Conservation (phyloP, 2,797 vertebrate genomes). For the Chelon labrosus region DNA sequence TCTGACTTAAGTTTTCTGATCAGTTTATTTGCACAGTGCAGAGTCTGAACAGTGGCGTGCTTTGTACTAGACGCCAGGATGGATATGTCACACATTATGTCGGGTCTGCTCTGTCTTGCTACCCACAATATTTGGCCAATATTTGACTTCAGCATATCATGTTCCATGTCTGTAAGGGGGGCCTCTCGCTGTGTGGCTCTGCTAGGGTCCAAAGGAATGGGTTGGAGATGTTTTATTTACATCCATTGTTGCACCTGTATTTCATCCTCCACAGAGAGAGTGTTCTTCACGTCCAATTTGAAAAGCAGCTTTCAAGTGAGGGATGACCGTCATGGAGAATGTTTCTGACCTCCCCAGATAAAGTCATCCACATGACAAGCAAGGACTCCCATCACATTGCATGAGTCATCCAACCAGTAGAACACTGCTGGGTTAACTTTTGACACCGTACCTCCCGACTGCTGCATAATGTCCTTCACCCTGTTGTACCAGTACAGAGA, state of each 20-base stretch:
- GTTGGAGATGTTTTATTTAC: background rate
- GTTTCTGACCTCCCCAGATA: background rate
- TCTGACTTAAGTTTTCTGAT: background rate
- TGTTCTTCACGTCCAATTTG: background rate
- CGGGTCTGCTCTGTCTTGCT: background rate
- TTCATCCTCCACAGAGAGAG: background rate
- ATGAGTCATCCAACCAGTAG: background rate
- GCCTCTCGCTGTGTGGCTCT: background rate
- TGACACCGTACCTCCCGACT: background rate
- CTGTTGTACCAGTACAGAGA: background rate
- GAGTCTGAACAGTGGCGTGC: background rate
- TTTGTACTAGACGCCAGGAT: background rate
- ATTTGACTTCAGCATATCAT: background rate
- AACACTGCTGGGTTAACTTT: constrained; percentile 19
- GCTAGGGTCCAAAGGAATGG: too few relatives aligned
- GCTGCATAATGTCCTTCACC: constrained; percentile 1
- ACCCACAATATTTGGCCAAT: constrained; percentile 5
- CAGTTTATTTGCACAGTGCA: background rate
- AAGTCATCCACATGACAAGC: background rate
- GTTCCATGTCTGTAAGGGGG: background rate
- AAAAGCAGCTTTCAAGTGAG: background rate
- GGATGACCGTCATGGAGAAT: background rate
- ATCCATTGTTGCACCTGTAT: background rate
- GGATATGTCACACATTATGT: background rate
- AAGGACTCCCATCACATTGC: background rate